Conservation (phyloP, 1,140 invertebrate genomes). For the Heliconius eleuchia region DNA sequence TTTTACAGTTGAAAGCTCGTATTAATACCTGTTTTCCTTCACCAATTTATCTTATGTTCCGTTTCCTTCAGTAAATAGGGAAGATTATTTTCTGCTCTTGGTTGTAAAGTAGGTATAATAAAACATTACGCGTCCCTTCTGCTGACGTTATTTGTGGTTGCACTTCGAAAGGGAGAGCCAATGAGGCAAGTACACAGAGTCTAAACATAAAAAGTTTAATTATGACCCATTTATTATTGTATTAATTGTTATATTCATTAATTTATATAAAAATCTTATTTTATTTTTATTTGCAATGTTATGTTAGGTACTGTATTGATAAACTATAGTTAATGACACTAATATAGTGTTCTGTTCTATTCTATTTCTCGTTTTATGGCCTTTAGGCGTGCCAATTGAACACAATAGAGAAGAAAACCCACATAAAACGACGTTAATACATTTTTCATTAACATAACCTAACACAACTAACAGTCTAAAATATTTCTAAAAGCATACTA, state of each 20-base stretch:
- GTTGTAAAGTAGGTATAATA: constrained; percentile 67
- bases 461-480: not conserved
- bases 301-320: too few relatives aligned
- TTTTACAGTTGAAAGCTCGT: constrained; percentile 23
- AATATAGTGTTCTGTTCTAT: too few relatives aligned
- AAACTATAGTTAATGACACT: too few relatives aligned
- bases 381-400: too few relatives aligned
- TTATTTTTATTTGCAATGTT: too few relatives aligned
- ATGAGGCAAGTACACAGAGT: not conserved
- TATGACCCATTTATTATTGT: not conserved
- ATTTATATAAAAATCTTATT: too few relatives aligned
- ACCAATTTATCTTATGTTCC: constrained; percentile 50
- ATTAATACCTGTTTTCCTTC: constrained; percentile 41
- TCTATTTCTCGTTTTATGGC: too few relatives aligned
- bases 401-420: too few relatives aligned
- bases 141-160: constrained; percentile 52
- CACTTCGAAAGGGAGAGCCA: constrained; percentile 49
- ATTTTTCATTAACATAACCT: not conserved
- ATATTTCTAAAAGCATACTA: not conserved
- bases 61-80: constrained; percentile 53
- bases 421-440: too few relatives aligned
- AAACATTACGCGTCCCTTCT: constrained; percentile 65
- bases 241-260: not conserved
- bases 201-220: not conserved
- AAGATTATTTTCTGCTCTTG: constrained; percentile 64